These are phyloP conservation scores for Andrena camellia DNA, from an alignment of 2,888 invertebrate species.

Conservation along the genomic window DNA sequence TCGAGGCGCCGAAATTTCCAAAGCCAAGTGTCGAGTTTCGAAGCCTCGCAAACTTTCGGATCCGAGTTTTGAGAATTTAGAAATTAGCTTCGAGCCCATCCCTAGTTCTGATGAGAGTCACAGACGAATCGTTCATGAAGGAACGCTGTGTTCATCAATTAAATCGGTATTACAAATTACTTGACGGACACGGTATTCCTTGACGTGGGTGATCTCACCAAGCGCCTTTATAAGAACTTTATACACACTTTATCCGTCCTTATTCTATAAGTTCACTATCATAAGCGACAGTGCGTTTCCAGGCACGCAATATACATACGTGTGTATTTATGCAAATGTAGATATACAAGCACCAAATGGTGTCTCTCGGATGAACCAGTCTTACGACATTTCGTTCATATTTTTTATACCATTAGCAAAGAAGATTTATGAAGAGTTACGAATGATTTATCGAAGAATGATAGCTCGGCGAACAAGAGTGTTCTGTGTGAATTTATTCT, in stretches of 20 bases:
- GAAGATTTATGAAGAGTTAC: constrained; percentile 17
- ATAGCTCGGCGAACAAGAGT: constrained; percentile 22
- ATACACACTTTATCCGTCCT: constrained; percentile 68
- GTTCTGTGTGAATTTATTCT: constrained; percentile 38
- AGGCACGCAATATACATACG: constrained; percentile 26
- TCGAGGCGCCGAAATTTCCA: too few species aligned
- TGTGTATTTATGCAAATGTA: constrained; percentile 25
- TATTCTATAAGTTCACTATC: constrained; percentile 54
- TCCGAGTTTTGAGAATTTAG: too few species aligned
- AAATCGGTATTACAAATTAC: not conserved
- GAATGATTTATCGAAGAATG: constrained; percentile 19
- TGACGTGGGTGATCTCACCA: constrained; percentile 61
- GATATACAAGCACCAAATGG: constrained; percentile 7
- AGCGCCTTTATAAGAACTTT: constrained; percentile 36
- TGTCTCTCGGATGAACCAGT: constrained; percentile 20
- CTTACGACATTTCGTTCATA: constrained; percentile 37
- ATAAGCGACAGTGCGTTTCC: constrained; percentile 37
- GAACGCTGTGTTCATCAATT: constrained; percentile 28
- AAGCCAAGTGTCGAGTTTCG: too few species aligned
- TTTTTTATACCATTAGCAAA: constrained; percentile 47
- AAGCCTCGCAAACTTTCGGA: too few species aligned
- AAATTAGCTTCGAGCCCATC: too few species aligned
- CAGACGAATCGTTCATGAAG: constrained; percentile 36
- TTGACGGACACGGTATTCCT: constrained; percentile 41
- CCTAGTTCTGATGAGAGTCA: not conserved